Base-by-base conservation (phyloP, 2,797 vertebrate species). In the Hemibagrus guttatus region DNA sequence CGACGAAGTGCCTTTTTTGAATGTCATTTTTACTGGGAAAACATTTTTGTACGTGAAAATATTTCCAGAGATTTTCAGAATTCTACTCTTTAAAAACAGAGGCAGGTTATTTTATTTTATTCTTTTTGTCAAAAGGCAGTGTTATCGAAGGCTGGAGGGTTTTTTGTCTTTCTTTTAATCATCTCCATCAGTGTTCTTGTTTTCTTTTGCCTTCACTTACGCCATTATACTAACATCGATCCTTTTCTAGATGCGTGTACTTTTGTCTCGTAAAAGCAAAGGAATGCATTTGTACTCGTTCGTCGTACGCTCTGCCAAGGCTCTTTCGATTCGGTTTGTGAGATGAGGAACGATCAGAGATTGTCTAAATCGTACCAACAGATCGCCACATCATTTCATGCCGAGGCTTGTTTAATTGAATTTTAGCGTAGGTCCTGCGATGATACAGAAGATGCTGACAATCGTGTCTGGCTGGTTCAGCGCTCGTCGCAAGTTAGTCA, bases 1-100 rank as follows among this genome's bases (percentile, higher is more conserved):
- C 95, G 97, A 96, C 95, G 95, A 99, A 99, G 98, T 99, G 98
- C 98, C 98, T 99, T 99, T 93, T 97, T 95, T 96, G 96, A 97
- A 96, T 97, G 97, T 97, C 95, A 94, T 97, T 98, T 98, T 96
- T 97, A 97, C 92, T 94, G 74, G 88, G 85, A 95, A 93, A 95
- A 89, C 92, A 94, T 96, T 98, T 98, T 99, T 99, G 95, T 99
- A 99, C 93, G 93, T 94, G 63, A 92, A 93, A 94, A 84, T 96
- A 95, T 97, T 97, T 97, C 95, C 96, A 96, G 95, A 96, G 95
- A 96, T 97, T 96, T 97, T 92, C 93, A 93, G 92, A 96, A 94
- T 85, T 94, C 94, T 96, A 96, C 96, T 96, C 96, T 97, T 96
- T 96, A 96, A 96, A 93, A 94, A 92, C 90, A 90, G 95, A 94